Evolutionary conservation across 2,113 vertebrate genomes (phyloP).

Genomic region (Notarius quadriscutis): DNA sequence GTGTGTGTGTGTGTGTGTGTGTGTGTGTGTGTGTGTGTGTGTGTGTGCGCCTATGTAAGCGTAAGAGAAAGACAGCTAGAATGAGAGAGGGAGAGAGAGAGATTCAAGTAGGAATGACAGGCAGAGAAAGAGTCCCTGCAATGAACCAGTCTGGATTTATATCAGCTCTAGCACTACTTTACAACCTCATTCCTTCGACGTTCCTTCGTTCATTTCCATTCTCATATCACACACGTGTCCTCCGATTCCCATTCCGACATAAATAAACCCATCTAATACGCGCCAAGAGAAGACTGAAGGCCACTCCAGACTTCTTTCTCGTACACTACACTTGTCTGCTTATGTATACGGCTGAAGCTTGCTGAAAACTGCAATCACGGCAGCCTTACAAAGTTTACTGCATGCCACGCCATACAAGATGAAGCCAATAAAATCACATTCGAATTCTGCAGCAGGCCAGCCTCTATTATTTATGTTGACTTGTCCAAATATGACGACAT

Average conservation of each 20-base stretch:
- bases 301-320: too few relatives aligned
- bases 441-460: not conserved
- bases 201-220: constrained; percentile 7
- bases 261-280: not conserved
- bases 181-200: not conserved
- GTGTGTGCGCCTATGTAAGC: not conserved
- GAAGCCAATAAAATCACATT: not conserved
- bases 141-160: constrained; percentile 18
- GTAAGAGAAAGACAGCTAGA: not conserved
- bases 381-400: not conserved
- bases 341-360: not conserved
- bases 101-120: not conserved
- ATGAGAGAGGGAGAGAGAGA: not conserved
- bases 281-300: not conserved
- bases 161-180: constrained; percentile 9
- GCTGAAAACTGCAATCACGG: too few relatives aligned
- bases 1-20: not conserved
- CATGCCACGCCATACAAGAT: not conserved
- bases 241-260: not conserved
- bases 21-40: constrained; percentile 5
- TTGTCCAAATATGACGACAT: too few relatives aligned
- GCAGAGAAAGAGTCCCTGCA: not conserved
- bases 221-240: not conserved
- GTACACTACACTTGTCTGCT: not conserved
- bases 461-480: not conserved